Conservation (phyloP, 2,113 vertebrate genomes). For the Stomatorhinus ivindoensis region DNA sequence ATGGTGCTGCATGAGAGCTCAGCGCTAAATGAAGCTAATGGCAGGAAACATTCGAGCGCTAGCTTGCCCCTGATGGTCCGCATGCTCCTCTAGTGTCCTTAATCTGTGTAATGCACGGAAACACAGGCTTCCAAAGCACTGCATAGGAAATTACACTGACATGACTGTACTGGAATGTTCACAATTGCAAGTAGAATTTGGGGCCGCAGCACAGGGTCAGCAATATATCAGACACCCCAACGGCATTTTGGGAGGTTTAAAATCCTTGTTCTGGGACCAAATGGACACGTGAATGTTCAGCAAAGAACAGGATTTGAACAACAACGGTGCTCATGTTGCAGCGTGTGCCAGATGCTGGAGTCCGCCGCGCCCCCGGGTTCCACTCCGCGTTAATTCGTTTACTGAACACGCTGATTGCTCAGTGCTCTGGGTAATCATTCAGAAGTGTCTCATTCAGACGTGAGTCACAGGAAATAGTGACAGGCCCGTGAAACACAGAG, state of each 20-base stretch:
- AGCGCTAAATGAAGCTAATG: not conserved
- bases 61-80: not conserved
- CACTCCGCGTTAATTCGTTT: not conserved
- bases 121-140: not conserved
- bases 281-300: not conserved
- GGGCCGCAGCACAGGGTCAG: not conserved
- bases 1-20: not conserved
- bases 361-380: not conserved
- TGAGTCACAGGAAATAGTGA: slow-evolving; percentile 7
- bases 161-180: not conserved
- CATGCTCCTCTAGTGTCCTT: not conserved
- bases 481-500: not conserved
- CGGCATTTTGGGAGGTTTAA: not conserved
- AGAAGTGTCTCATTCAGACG: not conserved
- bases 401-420: slow-evolving; percentile 3
- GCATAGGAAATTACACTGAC: not conserved
- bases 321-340: not conserved
- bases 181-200: not conserved
- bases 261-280: not conserved
- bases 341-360: not conserved
- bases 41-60: not conserved
- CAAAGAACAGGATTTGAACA: not conserved
- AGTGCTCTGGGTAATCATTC: slow-evolving; percentile 7
- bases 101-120: not conserved
- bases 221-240: not conserved